Conservation (phyloP, 2,113 vertebrate genomes). For the Eublepharis macularius region DNA sequence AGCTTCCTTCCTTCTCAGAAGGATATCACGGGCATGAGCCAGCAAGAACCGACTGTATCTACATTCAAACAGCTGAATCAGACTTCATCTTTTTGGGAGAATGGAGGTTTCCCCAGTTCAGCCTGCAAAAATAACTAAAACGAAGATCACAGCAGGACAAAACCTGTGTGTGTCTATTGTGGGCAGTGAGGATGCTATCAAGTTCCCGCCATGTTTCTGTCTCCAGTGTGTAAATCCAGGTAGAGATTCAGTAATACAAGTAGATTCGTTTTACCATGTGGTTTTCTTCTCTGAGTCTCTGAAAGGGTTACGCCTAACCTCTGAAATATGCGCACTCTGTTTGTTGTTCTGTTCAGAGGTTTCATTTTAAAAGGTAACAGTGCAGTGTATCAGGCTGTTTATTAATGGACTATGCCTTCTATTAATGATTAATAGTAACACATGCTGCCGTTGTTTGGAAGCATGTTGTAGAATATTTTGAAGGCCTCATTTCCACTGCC, state of each 20-base stretch:
- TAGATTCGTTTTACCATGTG: no score
- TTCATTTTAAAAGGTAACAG: constrained; percentile 15
- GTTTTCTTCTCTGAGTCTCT: not conserved
- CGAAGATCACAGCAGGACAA: not conserved
- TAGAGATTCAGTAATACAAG: not conserved
- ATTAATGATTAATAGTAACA: not conserved
- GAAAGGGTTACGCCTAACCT: not conserved
- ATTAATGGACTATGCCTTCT: constrained; percentile 4
- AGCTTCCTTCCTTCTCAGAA: no score
- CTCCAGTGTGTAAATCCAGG: not conserved
- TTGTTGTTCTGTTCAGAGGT: not conserved
- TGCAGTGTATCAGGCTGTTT: constrained; percentile 1
- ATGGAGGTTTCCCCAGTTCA: not conserved
- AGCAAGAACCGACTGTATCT: not conserved
- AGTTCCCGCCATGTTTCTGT: not conserved
- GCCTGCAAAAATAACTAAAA: not conserved
- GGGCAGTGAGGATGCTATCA: not conserved
- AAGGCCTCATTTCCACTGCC: not conserved
- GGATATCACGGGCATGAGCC: not conserved
- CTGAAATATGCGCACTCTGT: constrained; percentile 9
- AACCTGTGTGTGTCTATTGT: not conserved
- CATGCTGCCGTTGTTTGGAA: constrained; percentile 4
- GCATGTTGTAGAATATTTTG: not conserved
- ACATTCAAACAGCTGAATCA: not conserved
- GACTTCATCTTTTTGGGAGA: not conserved